phyloP scores from a whole-genome alignment of 1,140 invertebrate species.

The Sitophilus oryzae region DNA sequence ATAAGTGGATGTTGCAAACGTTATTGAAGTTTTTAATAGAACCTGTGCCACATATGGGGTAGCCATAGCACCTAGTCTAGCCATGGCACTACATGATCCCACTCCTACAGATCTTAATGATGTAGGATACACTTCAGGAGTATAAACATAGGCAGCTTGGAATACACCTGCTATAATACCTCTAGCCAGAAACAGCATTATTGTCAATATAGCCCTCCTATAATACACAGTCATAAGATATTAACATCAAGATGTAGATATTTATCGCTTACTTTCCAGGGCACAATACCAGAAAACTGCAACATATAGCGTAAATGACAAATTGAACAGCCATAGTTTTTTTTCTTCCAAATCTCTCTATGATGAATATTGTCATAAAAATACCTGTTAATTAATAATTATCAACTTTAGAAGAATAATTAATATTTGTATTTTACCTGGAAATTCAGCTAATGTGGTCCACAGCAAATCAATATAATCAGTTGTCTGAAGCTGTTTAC shows the following conservation, averaged over 20 bases:
- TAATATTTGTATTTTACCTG: conserved; percentile 52
- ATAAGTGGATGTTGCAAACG: conserved; percentile 67
- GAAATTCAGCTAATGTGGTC: conserved; percentile 94
- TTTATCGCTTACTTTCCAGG: conserved; percentile 62
- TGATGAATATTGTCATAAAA: conserved; percentile 85
- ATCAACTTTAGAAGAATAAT: conserved; percentile 42
- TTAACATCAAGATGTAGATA: not conserved
- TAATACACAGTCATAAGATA: conserved; percentile 28
- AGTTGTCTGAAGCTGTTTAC: conserved; percentile 69
- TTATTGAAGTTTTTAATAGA: conserved; percentile 62
- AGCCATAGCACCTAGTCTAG: conserved; percentile 84
- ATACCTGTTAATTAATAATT: too few relatives aligned
- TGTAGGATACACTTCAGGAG: conserved; percentile 91
- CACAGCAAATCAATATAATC: conserved; percentile 92
- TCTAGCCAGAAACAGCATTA: conserved; percentile 81
- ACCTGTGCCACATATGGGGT: conserved; percentile 90
- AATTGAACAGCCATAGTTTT: conserved; percentile 94
- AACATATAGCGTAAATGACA: conserved; percentile 75
- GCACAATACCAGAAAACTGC: conserved; percentile 73
- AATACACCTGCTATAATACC: conserved; percentile 91
- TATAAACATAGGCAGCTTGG: conserved; percentile 93
- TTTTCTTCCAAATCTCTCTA: conserved; percentile 85
- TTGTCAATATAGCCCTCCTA: conserved; percentile 73
- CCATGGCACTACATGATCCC: conserved; percentile 84
- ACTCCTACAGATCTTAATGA: conserved; percentile 81